Evolutionary conservation across 2,888 invertebrate genomes (phyloP).

Genomic region (Nephrotoma flavescens): DNA sequence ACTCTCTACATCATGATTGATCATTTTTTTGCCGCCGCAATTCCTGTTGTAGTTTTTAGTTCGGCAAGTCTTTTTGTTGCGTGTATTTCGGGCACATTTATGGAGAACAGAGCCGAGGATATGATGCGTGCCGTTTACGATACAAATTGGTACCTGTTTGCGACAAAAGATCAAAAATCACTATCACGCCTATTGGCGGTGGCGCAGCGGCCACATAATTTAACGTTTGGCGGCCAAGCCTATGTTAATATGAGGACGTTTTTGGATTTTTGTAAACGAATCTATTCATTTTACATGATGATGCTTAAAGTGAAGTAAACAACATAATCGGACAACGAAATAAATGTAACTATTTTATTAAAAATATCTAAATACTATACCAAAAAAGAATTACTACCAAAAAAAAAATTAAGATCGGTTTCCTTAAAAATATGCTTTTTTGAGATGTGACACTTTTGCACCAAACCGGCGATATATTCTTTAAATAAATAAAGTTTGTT

Average conservation of each 20-base stretch:
- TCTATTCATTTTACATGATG: background rate
- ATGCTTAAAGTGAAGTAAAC: background rate
- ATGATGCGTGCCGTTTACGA: no score
- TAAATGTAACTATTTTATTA: no score
- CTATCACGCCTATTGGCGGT: background rate
- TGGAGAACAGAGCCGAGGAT: background rate
- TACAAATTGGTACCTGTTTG: no score
- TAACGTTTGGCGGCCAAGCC: background rate
- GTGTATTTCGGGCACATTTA: background rate
- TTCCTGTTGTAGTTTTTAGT: background rate
- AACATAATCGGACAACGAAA: no score
- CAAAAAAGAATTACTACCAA: no score
- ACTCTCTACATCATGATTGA: background rate
- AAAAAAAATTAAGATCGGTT: no score
- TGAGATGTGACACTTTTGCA: no score
- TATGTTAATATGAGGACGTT: background rate
- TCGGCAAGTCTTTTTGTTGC: background rate
- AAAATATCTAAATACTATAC: no score
- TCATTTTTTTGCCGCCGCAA: background rate
- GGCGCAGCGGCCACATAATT: background rate
- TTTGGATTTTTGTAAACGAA: background rate
- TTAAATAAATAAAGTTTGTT: no score
- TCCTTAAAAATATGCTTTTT: no score
- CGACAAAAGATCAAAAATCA: no score
- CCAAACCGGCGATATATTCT: no score